A percentile compares a stretch with the other conserved stretches of the same genome.
Evolutionary conservation across 1,140 invertebrate genomes (phyloP).

Genomic region (Anagrus nilaparvatae): DNA sequence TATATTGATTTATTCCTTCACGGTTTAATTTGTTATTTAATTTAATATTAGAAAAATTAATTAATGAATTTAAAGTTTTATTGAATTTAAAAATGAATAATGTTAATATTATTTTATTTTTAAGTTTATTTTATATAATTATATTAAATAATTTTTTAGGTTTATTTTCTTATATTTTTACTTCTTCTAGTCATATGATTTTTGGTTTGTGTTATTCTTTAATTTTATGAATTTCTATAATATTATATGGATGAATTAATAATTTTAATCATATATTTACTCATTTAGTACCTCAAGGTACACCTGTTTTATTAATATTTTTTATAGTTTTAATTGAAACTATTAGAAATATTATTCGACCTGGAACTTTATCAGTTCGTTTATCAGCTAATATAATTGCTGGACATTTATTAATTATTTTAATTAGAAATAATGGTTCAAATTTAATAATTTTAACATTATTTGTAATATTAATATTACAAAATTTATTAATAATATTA

Average conservation of each 20-base stretch:
- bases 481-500: conserved; percentile 45
- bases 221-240: conserved; percentile 50
- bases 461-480: too few relatives aligned
- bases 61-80: conserved; percentile 32
- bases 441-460: too few relatives aligned
- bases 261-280: conserved; percentile 46
- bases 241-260: conserved; percentile 48
- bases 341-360: conserved; percentile 52
- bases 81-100: conserved; percentile 44
- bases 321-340: conserved; percentile 54
- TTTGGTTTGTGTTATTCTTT: conserved; percentile 46
- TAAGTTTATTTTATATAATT: conserved; percentile 42
- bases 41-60: conserved; percentile 35
- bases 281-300: conserved; percentile 51
- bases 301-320: conserved; percentile 49
- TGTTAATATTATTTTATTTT: conserved; percentile 44
- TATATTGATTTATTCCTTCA: conserved; percentile 42
- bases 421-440: conserved; percentile 44
- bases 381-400: conserved; percentile 60
- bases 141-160: conserved; percentile 54
- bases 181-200: conserved; percentile 47
- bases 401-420: conserved; percentile 50
- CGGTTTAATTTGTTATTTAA: conserved; percentile 29
- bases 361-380: conserved; percentile 51
- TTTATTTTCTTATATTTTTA: conserved; percentile 58